Evolutionary conservation across 2,888 invertebrate genomes (phyloP).

Genomic region (Morpho deidamia): DNA sequence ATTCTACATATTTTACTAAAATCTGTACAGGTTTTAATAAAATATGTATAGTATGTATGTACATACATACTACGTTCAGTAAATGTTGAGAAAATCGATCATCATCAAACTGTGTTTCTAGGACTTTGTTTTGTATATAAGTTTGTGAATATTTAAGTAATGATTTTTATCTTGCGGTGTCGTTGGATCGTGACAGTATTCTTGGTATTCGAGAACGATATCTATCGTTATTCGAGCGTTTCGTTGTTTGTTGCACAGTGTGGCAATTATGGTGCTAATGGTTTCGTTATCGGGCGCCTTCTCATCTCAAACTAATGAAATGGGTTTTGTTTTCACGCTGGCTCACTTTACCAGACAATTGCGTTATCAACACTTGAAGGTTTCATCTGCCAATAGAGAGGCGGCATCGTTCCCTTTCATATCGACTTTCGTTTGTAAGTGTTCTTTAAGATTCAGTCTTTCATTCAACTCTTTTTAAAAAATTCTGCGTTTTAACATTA

Average conservation of each 20-base stretch:
- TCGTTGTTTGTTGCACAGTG: not conserved
- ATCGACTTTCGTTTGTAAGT: constrained; percentile 1
- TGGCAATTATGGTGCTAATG: constrained; percentile 58
- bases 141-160: not conserved
- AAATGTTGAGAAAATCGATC: too few relatives aligned
- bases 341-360: constrained; percentile 22
- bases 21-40: too few relatives aligned
- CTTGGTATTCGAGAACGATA: constrained; percentile 3
- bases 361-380: constrained; percentile 9
- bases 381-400: constrained; percentile 1
- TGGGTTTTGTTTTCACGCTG: constrained; percentile 29
- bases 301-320: constrained; percentile 56
- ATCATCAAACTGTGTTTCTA: too few relatives aligned
- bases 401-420: constrained; percentile 3
- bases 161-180: not conserved
- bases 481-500: too few relatives aligned
- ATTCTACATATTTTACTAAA: too few relatives aligned
- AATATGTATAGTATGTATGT: too few relatives aligned
- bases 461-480: too few relatives aligned
- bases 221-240: constrained; percentile 16
- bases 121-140: too few relatives aligned
- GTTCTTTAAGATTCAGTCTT: too few relatives aligned
- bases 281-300: constrained; percentile 57
- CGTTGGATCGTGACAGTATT: not conserved
- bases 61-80: too few relatives aligned